Evolutionary conservation across 2,113 vertebrate genomes (phyloP), one percentile per base, ranked within the genome.

Genomic region (Eclectus roratus): DNA sequence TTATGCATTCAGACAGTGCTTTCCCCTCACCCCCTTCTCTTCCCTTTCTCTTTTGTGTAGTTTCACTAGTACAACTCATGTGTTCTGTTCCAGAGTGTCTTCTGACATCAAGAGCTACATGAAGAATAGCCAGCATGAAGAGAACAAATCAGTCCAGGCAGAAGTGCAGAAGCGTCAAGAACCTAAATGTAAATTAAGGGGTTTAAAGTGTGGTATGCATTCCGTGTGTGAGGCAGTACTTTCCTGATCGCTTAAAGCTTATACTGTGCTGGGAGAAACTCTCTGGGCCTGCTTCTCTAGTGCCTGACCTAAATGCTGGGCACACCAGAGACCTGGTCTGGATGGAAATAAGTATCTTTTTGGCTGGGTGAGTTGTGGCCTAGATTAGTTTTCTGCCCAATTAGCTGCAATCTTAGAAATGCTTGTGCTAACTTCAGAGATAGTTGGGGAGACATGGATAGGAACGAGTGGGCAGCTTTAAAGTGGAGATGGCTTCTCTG

Each of bases 91-190:
- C 95, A 95, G 91, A 90, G 81, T 49, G 87, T 61, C 58, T 94
- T 95, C 46, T 95, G 93, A 90, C 94, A 73, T 91, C 87, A 91
- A n/a, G 85, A 91, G 84, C 91, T 95, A 84, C 63, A 49, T 73
- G 91, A 96, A 95, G 94, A 95, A 79, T 92, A 95, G 93, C 93
- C 91, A 91, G 68, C 78, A 81, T 89, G 89, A 90, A 90, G 93
- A 96, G 85, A 91, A 49, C 81, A 95, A 80, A 88, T 94, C 89
- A 95, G 91, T 72, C 91, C 88, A 96, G 94, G 91, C 94, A 96
- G 91, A 96, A 96, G 91, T 88, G 88, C 94, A 94, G 94, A 82
- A 94, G 84, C 66, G 1, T 66, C 96, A 94, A 81, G 93, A 94
- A 80, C 76, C 90, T 65, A 94, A 97, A 93, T 85, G 82, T 96